These are phyloP conservation scores for Drosophila prosaltans DNA, from an alignment of 1,140 invertebrate species.

Conservation along the genomic window DNA sequence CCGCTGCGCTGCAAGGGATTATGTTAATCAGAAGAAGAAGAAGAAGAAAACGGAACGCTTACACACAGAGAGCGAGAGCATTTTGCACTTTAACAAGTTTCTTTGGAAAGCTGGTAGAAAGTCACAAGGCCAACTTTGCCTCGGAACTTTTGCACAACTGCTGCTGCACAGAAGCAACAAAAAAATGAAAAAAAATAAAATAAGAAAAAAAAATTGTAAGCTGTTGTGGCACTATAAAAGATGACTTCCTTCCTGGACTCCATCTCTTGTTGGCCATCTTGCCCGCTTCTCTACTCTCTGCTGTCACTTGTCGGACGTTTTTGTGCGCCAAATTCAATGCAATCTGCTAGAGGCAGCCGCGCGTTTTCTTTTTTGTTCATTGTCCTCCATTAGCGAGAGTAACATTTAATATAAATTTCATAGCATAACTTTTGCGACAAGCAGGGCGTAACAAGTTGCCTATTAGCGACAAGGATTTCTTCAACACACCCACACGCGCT, in stretches of 20 bases:
- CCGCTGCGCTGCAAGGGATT: conserved; percentile 62
- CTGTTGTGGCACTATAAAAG: conserved; percentile 73
- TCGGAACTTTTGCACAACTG: conserved; percentile 36
- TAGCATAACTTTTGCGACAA: conserved; percentile 61
- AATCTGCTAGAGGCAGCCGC: conserved; percentile 53
- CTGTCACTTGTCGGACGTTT: conserved; percentile 24
- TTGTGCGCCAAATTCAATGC: conserved; percentile 68
- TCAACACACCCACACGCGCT: conserved; percentile 27
- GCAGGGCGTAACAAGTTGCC: conserved; percentile 68
- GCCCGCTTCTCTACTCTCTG: background rate
- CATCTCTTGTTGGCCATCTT: conserved; percentile 5
- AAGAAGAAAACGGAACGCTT: conserved; percentile 11
- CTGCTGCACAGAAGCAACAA: conserved; percentile 7
- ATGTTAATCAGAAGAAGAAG: conserved; percentile 67
- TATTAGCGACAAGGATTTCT: conserved; percentile 62
- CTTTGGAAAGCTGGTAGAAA: conserved; percentile 45
- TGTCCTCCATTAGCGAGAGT: conserved; percentile 34
- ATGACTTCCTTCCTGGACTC: conserved; percentile 65
- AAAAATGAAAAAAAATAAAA: conserved; percentile 3
- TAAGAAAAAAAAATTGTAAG: conserved; percentile 53
- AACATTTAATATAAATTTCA: conserved; percentile 67
- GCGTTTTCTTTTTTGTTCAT: conserved; percentile 10
- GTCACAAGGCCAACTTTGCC: conserved; percentile 63
- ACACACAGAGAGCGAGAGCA: conserved; percentile 48
- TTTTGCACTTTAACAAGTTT: conserved; percentile 77